A percentile compares a stretch with the other conserved stretches of the same genome.
phyloP scores from a whole-genome alignment of 2,888 invertebrate genomes.

The Apotomis betuletana region DNA sequence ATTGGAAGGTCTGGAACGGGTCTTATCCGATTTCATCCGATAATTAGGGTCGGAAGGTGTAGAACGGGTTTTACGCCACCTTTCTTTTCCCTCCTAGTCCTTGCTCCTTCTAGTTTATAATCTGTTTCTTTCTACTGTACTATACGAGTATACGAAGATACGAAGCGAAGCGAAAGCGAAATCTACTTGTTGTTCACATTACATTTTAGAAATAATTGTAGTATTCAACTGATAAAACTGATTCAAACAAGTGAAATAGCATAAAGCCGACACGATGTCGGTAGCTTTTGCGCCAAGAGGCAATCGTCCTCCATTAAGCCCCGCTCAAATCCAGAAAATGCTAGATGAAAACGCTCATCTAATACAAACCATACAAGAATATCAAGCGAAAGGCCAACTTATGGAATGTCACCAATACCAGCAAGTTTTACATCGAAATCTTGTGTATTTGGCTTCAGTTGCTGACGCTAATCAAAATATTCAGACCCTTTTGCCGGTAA shows the following conservation, averaged over 20 bases:
- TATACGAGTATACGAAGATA: not conserved
- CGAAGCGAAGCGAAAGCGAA: slow-evolving; percentile 22
- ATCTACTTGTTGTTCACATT: slow-evolving; percentile 31
- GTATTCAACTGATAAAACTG: slow-evolving; percentile 8
- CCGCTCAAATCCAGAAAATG: slow-evolving; percentile 96
- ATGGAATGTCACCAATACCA: slow-evolving; percentile 97
- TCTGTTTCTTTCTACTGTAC: not conserved
- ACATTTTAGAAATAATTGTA: slow-evolving; percentile 17
- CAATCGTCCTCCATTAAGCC: slow-evolving; percentile 89
- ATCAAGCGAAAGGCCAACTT: slow-evolving; percentile 96
- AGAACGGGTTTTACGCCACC: not conserved
- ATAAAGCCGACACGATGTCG: slow-evolving; percentile 81
- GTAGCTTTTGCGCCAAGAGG: slow-evolving; percentile 89
- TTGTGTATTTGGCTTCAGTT: slow-evolving; percentile 97
- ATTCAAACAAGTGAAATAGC: slow-evolving; percentile 5
- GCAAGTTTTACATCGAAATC: slow-evolving; percentile 96
- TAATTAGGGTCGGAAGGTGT: too few relatives aligned
- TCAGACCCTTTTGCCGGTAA: slow-evolving; percentile 94
- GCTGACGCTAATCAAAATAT: slow-evolving; percentile 98
- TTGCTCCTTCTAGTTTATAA: not conserved
- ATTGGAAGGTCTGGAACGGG: too few relatives aligned
- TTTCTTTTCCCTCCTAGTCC: not conserved
- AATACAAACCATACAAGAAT: slow-evolving; percentile 98
- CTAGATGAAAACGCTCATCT: slow-evolving; percentile 98
- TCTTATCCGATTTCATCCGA: too few relatives aligned